Percentiles rank a stretch among this genome's conserved stretches.
phyloP scores from a whole-genome alignment of 2,797 vertebrate species.

The Rhinella marina region DNA sequence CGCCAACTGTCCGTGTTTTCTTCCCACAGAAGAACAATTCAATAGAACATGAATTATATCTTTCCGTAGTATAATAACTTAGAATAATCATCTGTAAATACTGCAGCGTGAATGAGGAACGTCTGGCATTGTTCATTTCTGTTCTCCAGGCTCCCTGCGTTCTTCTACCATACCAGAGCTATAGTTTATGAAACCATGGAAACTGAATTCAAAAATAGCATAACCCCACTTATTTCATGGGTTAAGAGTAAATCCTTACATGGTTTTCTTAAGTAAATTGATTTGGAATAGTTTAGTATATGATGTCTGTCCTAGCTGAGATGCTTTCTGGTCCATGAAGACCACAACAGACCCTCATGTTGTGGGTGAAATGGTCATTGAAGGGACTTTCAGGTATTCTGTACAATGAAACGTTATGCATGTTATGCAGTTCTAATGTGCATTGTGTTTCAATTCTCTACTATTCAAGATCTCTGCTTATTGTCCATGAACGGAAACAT shows the following conservation, averaged over 20 bases:
- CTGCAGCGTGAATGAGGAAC: neutral
- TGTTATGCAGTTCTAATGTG: neutral
- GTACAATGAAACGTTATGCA: neutral
- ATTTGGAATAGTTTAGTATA: too few relatives aligned
- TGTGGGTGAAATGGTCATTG: neutral
- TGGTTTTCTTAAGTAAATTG: neutral
- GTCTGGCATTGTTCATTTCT: neutral
- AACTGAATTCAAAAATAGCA: slow-evolving; percentile 7
- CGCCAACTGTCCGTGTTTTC: too few relatives aligned
- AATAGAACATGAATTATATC: too few relatives aligned
- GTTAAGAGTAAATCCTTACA: neutral
- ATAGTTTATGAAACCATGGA: slow-evolving; percentile 14
- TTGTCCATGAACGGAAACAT: too few relatives aligned
- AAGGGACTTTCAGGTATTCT: neutral
- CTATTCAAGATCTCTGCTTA: too few relatives aligned
- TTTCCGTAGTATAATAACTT: neutral
- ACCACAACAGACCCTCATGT: neutral
- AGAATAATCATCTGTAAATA: neutral
- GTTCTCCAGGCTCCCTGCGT: neutral
- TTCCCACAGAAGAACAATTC: too few relatives aligned
- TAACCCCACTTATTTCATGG: neutral
- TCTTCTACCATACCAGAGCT: neutral
- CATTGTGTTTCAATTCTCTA: neutral
- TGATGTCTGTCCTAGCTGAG: neutral
- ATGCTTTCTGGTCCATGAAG: neutral